phyloP scores from a whole-genome alignment of 1,140 invertebrate species.

The Carposina sasakii region DNA sequence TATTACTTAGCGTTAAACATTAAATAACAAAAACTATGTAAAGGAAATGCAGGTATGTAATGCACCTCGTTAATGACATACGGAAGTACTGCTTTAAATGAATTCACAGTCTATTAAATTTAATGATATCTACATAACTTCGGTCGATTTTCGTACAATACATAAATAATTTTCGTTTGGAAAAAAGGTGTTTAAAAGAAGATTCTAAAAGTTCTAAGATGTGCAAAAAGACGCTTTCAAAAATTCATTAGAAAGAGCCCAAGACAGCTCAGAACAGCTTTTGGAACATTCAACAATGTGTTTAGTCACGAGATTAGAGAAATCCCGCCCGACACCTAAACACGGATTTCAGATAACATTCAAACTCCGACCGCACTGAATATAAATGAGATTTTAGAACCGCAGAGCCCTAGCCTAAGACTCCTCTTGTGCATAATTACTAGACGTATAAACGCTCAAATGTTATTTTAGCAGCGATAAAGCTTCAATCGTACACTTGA shows the following conservation, averaged over 20 bases:
- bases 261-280: too few relatives aligned
- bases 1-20: too few relatives aligned
- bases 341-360: constrained; percentile 72
- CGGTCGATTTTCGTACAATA: too few relatives aligned
- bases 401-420: constrained; percentile 48
- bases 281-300: constrained; percentile 65
- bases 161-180: too few relatives aligned
- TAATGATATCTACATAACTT: too few relatives aligned
- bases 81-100: too few relatives aligned
- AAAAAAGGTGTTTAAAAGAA: too few relatives aligned
- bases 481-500: too few relatives aligned
- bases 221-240: too few relatives aligned
- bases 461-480: constrained; percentile 29
- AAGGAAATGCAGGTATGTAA: constrained; percentile 33
- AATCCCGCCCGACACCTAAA: constrained; percentile 69
- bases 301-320: constrained; percentile 69
- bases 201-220: too few relatives aligned
- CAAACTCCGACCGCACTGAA: constrained; percentile 67
- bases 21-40: constrained; percentile 20
- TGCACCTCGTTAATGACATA: constrained; percentile 30
- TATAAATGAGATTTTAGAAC: constrained; percentile 70
- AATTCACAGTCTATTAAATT: too few relatives aligned
- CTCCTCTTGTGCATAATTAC: constrained; percentile 62
- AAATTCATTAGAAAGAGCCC: too few relatives aligned
- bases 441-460: constrained; percentile 36